Base-by-base conservation (phyloP, 35 echinoderm and acorn worm species). In the Hemicentrotus pulcherrimus region DNA sequence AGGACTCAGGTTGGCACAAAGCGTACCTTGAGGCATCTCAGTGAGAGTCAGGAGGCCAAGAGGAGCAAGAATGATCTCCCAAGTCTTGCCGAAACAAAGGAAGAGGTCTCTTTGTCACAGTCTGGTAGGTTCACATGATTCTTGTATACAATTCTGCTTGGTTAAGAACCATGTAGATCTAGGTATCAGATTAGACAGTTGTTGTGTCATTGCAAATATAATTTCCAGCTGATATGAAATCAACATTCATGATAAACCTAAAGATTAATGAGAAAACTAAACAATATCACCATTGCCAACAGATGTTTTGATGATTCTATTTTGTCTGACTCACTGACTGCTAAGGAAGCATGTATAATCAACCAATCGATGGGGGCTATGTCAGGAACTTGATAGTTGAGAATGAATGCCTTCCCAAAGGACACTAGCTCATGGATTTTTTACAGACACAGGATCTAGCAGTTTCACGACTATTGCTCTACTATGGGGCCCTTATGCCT, bases 21-120 rank as follows among this genome's bases (percentile, higher is more conserved):
- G 88, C 88, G 88, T 47, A 9, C 24, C 15, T 8, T n/a, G 48
- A 45, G 88, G 46, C 32, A 90, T 41, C 88, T 47, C 4, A 90
- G 88, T 47, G 88, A 5, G 32, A 33, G 46, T 90, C 88, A 90
- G 32, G 88, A 90, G 14, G 88, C 88, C 32, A 90, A 90, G 32
- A 33, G 88, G 14, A 90, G 88, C 46, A 90, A 47, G 88, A 45
- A 47, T 41, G 88, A 90, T 18, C 14, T 90, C 9, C 88, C 31
- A 41, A 47, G 32, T 47, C 0, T 30, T 9, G 5, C 46, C 19
- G 32, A 90, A 33, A 41, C 88, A 32, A 32, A 90, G 32, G 65
- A 78, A n/a, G 65, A 78, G 19, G 24, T 78, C 28, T 22, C 65
- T 78, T n/a, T n/a, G 28, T 78, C 65, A 28, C 65, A 78, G 19